A percentile compares a stretch with the other conserved stretches of the same genome.
phyloP scores from a whole-genome alignment of 1,140 invertebrate genomes.

The Drosophila setifemur region DNA sequence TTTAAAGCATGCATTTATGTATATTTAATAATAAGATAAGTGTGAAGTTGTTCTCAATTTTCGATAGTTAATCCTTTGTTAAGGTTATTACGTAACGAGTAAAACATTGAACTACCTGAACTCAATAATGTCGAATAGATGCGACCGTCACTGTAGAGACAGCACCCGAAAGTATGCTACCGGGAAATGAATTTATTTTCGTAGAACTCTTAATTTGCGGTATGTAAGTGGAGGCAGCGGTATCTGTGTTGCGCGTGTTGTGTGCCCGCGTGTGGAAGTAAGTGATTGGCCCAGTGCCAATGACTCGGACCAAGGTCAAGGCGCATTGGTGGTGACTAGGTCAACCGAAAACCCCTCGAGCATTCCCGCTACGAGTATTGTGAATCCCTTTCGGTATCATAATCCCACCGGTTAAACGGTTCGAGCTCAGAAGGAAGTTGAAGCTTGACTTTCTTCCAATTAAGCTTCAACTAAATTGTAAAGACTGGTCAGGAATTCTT shows the following conservation, averaged over 20 bases:
- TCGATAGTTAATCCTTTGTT: no score
- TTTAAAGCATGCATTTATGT: no score
- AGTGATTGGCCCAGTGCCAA: conserved; percentile 14
- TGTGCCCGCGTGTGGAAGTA: no score
- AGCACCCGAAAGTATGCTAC: conserved; percentile 1
- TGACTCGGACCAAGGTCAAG: conserved; percentile 39
- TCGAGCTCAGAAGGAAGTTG: conserved; percentile 28
- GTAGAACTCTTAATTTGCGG: no score
- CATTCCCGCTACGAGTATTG: not conserved
- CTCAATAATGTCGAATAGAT: not conserved
- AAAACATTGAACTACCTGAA: no score
- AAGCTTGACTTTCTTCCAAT: not conserved
- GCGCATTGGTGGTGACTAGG: conserved; percentile 14
- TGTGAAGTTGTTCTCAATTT: no score
- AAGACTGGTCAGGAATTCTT: no score
- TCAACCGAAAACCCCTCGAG: conserved; percentile 9
- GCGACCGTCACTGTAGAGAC: not conserved
- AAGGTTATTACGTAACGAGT: no score
- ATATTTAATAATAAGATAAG: no score
- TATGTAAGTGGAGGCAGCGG: no score
- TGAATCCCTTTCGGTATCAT: conserved; percentile 9
- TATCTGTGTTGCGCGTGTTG: conserved; percentile 13
- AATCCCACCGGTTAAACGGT: no score
- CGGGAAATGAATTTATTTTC: no score
- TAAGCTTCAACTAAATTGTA: conserved; percentile 13